A percentile compares a stretch with the other conserved stretches of the same genome.
These are phyloP conservation scores for Rotaria socialis DNA, from an alignment of 2,888 invertebrate genomes.

Conservation along the genomic window DNA sequence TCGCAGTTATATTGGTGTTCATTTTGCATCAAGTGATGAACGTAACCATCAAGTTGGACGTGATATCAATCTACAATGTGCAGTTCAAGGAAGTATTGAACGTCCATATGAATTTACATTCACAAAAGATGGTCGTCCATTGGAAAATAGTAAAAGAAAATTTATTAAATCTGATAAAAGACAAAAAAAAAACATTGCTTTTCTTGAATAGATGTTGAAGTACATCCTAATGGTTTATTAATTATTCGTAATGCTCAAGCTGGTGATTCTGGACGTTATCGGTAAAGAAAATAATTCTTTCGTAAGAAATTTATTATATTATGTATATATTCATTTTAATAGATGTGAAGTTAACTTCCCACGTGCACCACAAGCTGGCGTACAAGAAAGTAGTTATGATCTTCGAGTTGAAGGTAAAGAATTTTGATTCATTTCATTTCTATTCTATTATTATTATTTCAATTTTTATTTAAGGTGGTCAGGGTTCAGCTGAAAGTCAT, in stretches of 20 bases:
- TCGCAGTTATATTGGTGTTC: neutral
- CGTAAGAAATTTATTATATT: too few relatives aligned
- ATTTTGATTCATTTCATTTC: neutral
- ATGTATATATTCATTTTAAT: neutral
- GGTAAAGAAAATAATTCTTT: neutral
- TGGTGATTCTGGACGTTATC: neutral
- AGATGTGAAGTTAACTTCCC: neutral
- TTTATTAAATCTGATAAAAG: too few relatives aligned
- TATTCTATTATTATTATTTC: neutral
- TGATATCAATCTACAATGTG: neutral
- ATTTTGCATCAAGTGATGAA: conserved; percentile 2
- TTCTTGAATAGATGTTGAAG: conserved; percentile 15
- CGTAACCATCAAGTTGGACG: conserved; percentile 3
- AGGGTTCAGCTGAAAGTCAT: neutral
- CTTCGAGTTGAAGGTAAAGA: neutral
- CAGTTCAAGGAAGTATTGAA: neutral
- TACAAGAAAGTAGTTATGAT: neutral
- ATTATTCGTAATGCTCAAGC: conserved; percentile 25
- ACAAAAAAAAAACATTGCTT: too few relatives aligned
- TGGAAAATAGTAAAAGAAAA: neutral
- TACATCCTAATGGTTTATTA: conserved; percentile 24
- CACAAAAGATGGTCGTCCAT: neutral
- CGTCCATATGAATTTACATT: neutral
- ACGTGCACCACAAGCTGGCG: neutral
- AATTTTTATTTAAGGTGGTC: neutral